Percentiles rank a stretch among this genome's conserved stretches.
Evolutionary conservation across 30 jellyfish, hydroid and myxozoan genomes (phyloP).

Genomic region (Clytia hemisphaerica): DNA sequence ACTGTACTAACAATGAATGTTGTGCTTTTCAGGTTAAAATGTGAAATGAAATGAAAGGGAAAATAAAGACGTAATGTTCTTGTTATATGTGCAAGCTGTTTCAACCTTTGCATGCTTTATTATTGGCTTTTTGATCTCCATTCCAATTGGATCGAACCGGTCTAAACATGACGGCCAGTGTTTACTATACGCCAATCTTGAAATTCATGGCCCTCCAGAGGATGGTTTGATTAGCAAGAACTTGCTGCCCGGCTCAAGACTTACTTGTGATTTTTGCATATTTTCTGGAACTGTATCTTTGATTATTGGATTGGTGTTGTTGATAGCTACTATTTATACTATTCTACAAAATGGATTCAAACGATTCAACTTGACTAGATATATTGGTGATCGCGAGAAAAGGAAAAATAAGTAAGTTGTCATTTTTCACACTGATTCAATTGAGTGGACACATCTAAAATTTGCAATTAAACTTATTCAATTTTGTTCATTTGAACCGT

Average conservation of each 20-base stretch:
- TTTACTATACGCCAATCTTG: slow-evolving; percentile 2
- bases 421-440: no score
- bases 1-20: no score
- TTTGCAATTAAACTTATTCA: no score
- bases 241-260: neutral
- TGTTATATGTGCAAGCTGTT: neutral
- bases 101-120: neutral
- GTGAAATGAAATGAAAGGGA: no score
- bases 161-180: slow-evolving; percentile 12
- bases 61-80: neutral
- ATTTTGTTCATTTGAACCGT: no score
- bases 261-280: slow-evolving; percentile 20
- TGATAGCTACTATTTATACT: neutral
- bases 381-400: neutral
- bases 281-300: slow-evolving; percentile 19
- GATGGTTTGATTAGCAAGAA: neutral
- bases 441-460: no score
- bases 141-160: slow-evolving; percentile 9
- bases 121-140: slow-evolving; percentile 1
- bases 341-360: no score
- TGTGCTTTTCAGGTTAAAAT: no score
- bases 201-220: neutral
- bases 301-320: neutral
- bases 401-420: no score
- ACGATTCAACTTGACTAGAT: no score